Base-by-base conservation (phyloP, 2,113 vertebrate genomes). In the Sceloporus undulatus region DNA sequence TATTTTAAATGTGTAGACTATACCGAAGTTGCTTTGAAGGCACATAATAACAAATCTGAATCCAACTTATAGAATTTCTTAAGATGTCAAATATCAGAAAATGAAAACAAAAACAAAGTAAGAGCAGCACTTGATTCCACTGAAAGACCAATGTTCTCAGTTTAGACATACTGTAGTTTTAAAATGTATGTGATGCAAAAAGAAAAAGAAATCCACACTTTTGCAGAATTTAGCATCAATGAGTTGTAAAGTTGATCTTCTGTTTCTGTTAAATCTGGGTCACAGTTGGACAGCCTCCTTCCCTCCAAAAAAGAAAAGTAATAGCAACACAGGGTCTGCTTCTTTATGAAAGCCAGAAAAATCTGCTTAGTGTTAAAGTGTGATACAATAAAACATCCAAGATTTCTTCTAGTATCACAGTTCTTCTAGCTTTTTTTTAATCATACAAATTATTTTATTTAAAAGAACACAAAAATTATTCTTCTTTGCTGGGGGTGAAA, bases 391-490 rank as follows among this genome's bases (percentile, higher is more conserved):
- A 34, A n/a, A 29, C 85, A 56, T 10, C 23, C 59, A n/a, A 8
- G 75, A 42, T 77, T 59, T 88, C 90, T 89, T 25, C 73, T 75
- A 89, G 10, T 68, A 70, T 42, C 1, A 88, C 90, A 52, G 79
- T 56, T 42, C 83, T 90, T 59, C 40, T 91, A 14, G 59, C 16
- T 13, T 62, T 13, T 68, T 88, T 85, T 34, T 38, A 27, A 18
- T 21, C 11, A 9, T 9, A 0, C 0, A 65, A 70, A 16, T 90
- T 59, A 40, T 91, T 68, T 88, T 85, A 16, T 16, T 19, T 29
- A 82, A 62, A 27, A 14, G 25, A 16, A 8, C 10, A 0, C 0
- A 66, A 65, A 19, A 81, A 2, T 10, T 21, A 85, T 38, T 27
- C 29, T 78, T 89, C 74, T 29, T 62, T 79, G 79, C 56, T 65